These are phyloP conservation scores for Chloropsis cyanopogon DNA, from an alignment of 2,113 vertebrate genomes.

Conservation along the genomic window DNA sequence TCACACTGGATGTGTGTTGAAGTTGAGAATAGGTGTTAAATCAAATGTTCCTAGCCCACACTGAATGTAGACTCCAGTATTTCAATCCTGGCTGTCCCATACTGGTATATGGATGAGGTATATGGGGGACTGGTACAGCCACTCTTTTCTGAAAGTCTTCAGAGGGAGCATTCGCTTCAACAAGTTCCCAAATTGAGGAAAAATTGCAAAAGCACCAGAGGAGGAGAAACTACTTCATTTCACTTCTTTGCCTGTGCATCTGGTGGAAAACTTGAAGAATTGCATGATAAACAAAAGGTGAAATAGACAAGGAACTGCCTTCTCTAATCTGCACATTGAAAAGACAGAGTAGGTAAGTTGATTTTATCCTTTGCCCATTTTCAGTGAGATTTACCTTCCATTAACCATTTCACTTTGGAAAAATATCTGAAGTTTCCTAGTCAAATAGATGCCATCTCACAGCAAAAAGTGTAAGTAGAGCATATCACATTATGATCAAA, in stretches of 20 bases:
- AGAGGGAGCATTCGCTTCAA: not conserved
- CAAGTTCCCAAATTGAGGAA: not conserved
- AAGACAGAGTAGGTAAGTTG: not conserved
- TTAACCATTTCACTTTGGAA: not conserved
- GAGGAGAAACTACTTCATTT: not conserved
- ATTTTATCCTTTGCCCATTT: not conserved
- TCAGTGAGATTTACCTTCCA: not conserved
- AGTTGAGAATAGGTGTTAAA: not conserved
- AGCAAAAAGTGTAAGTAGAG: not conserved
- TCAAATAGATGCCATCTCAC: not conserved
- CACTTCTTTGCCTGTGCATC: not conserved
- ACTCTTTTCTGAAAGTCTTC: not conserved
- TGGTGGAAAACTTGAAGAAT: not conserved
- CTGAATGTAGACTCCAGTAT: not conserved
- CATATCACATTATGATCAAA: not conserved
- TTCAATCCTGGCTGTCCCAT: not conserved
- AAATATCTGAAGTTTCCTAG: not conserved
- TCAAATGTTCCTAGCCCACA: not conserved
- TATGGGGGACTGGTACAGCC: not conserved
- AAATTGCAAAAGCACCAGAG: not conserved
- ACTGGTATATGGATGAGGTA: not conserved
- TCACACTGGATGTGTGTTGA: not conserved
- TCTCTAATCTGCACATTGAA: not conserved
- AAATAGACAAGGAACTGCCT: not conserved
- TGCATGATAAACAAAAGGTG: not conserved